Conservation (phyloP, 1,140 invertebrate species). For the Bombus polaris region DNA sequence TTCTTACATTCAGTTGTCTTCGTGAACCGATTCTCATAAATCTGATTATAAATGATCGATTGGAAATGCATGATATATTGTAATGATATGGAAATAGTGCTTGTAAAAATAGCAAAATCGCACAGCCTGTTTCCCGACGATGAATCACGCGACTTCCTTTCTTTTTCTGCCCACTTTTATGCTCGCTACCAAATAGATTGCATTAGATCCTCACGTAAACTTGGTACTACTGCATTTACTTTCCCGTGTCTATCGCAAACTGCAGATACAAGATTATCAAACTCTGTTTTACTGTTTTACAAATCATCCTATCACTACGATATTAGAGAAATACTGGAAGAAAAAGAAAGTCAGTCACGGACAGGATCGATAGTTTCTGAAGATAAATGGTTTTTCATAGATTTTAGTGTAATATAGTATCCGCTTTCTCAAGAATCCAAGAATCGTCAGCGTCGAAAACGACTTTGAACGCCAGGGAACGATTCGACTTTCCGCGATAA, state of each 20-base stretch:
- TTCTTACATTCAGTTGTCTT: not conserved
- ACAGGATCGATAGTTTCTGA: not conserved
- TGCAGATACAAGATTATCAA: not conserved
- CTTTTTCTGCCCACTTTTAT: conserved; percentile 16
- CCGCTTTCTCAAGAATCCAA: not conserved
- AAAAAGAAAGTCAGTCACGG: not conserved
- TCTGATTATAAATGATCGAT: not conserved
- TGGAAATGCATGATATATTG: not conserved
- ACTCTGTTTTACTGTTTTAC: not conserved
- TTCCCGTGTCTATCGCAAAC: not conserved
- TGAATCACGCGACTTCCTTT: conserved; percentile 12
- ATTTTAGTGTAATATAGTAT: not conserved
- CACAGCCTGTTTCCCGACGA: not conserved
- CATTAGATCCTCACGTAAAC: not conserved
- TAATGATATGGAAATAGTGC: not conserved
- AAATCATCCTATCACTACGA: not conserved
- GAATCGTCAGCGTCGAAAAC: not conserved
- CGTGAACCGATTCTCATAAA: not conserved
- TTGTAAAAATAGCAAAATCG: not conserved
- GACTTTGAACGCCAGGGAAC: not conserved
- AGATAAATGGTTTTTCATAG: not conserved
- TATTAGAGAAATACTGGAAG: not conserved
- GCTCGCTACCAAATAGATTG: not conserved
- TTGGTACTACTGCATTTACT: not conserved
- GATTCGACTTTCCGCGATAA: not conserved